Conservation (phyloP, 2,797 vertebrate species). For the Phrynocephalus forsythii region DNA sequence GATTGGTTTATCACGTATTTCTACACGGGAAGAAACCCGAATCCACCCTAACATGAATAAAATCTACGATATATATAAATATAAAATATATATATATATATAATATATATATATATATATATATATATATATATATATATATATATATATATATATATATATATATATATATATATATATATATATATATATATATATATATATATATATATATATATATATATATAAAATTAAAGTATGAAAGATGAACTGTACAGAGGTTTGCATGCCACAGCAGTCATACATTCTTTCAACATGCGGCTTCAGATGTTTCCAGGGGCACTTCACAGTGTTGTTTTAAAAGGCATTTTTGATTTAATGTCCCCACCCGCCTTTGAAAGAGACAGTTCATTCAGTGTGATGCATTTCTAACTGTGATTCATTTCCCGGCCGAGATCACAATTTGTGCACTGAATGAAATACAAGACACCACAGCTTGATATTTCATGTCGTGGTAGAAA, state of each 20-base stretch:
- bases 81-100: no score
- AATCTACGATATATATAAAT: no score
- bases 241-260: slow-evolving; percentile 39
- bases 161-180: no score
- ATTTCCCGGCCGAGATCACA: slow-evolving; percentile 47
- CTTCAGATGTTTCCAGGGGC: slow-evolving; percentile 51
- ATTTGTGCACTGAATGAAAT: slow-evolving; percentile 28
- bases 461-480: slow-evolving; percentile 30
- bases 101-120: no score
- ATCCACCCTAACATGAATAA: no score
- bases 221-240: slow-evolving; percentile 28
- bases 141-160: no score
- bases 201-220: not conserved
- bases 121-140: no score
- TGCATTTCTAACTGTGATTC: slow-evolving; percentile 26
- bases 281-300: slow-evolving; percentile 52
- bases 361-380: slow-evolving; percentile 27
- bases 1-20: no score
- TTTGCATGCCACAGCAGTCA: slow-evolving; percentile 39
- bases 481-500: slow-evolving; percentile 22
- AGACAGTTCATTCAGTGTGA: slow-evolving; percentile 8
- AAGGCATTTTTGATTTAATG: slow-evolving; percentile 52
- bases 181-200: no score
- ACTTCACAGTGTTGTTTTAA: slow-evolving; percentile 49
- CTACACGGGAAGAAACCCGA: no score